phyloP scores from a whole-genome alignment of 2,797 vertebrate genomes.

The Cossypha heuglini region DNA sequence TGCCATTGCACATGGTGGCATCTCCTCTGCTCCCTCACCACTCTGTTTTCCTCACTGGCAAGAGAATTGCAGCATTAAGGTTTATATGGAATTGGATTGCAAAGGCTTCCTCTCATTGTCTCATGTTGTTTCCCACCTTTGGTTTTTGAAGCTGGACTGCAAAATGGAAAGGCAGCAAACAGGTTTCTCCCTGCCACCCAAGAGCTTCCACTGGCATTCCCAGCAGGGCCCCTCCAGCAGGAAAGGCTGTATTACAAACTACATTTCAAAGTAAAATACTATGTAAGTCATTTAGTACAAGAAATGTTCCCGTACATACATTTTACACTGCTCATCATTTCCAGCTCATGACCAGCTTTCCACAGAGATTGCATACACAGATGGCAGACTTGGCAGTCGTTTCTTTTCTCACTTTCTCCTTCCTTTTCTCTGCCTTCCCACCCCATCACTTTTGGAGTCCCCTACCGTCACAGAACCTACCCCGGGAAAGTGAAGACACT shows the following conservation, averaged over 20 bases:
- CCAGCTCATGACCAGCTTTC: not conserved
- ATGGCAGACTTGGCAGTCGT: not conserved
- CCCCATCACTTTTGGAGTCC: not conserved
- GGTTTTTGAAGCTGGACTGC: not conserved
- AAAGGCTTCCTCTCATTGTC: not conserved
- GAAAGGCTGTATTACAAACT: not conserved
- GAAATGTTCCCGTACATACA: not conserved
- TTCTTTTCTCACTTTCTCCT: not conserved
- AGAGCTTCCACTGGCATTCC: not conserved
- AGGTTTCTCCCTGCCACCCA: accelerated
- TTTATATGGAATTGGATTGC: not conserved
- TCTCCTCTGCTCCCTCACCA: not conserved
- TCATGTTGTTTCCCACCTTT: not conserved
- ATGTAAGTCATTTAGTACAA: not conserved
- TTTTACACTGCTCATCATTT: not conserved
- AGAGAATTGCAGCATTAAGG: not conserved
- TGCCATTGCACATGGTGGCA: accelerated
- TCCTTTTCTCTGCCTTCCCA: not conserved
- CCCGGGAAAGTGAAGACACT: not conserved
- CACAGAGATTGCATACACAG: not conserved
- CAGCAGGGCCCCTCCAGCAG: not conserved
- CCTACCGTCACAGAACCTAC: not conserved
- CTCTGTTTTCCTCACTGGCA: not conserved
- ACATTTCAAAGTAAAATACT: not conserved
- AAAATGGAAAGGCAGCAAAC: not conserved